Percentiles rank a stretch among this genome's conserved stretches.
Evolutionary conservation across 1,140 invertebrate species (phyloP).

Genomic region (Cheumatopsyche charites): DNA sequence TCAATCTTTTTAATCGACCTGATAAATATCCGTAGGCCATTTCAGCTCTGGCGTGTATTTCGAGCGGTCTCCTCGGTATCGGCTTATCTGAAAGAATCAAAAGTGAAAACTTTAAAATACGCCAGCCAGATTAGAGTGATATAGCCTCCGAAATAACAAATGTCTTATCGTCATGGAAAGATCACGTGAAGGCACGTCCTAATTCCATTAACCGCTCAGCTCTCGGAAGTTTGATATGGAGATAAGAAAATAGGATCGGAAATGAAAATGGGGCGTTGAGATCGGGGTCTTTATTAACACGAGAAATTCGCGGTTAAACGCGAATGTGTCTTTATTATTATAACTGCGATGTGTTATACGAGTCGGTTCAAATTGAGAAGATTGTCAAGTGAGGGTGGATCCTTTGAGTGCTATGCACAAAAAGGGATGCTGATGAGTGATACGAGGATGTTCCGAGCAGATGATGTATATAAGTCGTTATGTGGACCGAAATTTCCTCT

Average conservation of each 20-base stretch:
- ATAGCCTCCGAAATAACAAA: not conserved
- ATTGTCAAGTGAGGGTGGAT: not conserved
- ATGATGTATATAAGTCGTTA: conserved; percentile 12
- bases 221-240: not conserved
- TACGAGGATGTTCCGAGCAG: conserved; percentile 5
- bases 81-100: conserved; percentile 47
- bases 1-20: too few relatives aligned
- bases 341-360: not conserved
- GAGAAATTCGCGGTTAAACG: not conserved
- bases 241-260: conserved; percentile 20
- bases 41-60: conserved; percentile 49
- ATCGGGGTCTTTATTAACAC: conserved; percentile 17
- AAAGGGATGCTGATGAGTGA: conserved; percentile 22
- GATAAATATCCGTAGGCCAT: conserved; percentile 57
- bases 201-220: not conserved
- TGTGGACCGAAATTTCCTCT: not conserved
- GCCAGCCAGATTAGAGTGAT: not conserved
- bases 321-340: not conserved
- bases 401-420: not conserved
- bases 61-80: conserved; percentile 40
- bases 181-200: not conserved
- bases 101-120: conserved; percentile 5
- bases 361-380: not conserved
- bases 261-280: not conserved
- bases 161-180: not conserved